phyloP scores from a whole-genome alignment of 2,888 invertebrate genomes.

The Epinotia nisella region DNA sequence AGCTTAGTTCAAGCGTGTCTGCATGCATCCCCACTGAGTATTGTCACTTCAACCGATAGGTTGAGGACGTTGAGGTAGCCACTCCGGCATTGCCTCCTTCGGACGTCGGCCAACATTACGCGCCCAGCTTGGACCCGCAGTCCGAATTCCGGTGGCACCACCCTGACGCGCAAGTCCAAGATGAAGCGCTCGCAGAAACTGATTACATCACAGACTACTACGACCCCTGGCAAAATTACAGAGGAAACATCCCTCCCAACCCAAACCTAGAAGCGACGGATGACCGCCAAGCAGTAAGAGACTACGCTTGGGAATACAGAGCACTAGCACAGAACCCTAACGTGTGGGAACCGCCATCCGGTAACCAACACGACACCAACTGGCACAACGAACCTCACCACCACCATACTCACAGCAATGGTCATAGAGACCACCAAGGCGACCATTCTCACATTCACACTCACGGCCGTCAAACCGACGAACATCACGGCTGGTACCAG shows the following conservation, averaged over 20 bases:
- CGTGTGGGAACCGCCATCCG: slow-evolving; percentile 46
- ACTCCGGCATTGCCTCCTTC: slow-evolving; percentile 52
- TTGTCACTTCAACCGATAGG: slow-evolving; percentile 79
- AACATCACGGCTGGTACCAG: slow-evolving; percentile 36
- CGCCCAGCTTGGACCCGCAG: slow-evolving; percentile 69
- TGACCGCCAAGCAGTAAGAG: slow-evolving; percentile 65
- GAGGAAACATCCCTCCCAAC: slow-evolving; percentile 77
- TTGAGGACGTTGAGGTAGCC: slow-evolving; percentile 67
- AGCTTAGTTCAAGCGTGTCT: slow-evolving; percentile 76
- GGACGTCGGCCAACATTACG: slow-evolving; percentile 67
- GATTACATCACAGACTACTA: slow-evolving; percentile 66
- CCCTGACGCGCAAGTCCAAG: slow-evolving; percentile 62
- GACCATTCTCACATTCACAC: slow-evolving; percentile 36
- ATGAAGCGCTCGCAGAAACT: slow-evolving; percentile 52
- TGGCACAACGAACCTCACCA: slow-evolving; percentile 46
- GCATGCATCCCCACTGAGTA: slow-evolving; percentile 79
- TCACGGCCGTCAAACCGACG: slow-evolving; percentile 49
- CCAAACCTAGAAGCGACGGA: slow-evolving; percentile 56
- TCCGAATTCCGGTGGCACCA: slow-evolving; percentile 82
- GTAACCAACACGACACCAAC: slow-evolving; percentile 47
- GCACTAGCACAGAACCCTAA: slow-evolving; percentile 47
- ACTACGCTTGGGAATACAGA: slow-evolving; percentile 70
- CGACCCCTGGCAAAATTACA: slow-evolving; percentile 92
- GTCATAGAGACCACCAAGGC: slow-evolving; percentile 49
- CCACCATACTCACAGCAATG: slow-evolving; percentile 45